Conservation (phyloP, 2,113 vertebrate genomes). For the Tursiops truncatus region DNA sequence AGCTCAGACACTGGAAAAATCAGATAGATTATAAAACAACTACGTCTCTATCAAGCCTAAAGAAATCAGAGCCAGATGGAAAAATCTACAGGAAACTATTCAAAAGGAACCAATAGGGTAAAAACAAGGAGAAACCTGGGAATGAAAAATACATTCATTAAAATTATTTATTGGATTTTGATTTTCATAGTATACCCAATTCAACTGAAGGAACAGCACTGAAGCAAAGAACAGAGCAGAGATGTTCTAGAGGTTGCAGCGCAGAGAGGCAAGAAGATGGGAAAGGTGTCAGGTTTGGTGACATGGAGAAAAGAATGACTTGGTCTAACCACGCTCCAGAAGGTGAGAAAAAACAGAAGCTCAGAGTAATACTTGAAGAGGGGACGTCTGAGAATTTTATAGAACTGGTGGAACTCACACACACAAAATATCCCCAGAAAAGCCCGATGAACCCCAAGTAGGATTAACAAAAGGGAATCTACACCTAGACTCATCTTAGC, state of each 20-base stretch:
- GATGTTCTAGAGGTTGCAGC: no score
- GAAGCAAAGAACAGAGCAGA: neutral
- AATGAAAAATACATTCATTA: neutral
- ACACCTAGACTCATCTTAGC: rapidly evolving
- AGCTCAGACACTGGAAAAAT: no score
- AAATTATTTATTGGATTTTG: no score
- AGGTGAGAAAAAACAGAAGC: neutral
- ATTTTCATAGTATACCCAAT: rapidly evolving
- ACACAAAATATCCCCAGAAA: neutral
- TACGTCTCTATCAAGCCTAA: no score
- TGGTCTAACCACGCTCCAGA: no score
- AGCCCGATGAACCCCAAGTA: neutral
- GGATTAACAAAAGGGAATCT: rapidly evolving
- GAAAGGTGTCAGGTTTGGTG: neutral
- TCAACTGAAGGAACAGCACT: neutral
- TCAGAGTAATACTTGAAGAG: no score
- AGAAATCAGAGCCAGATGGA: neutral
- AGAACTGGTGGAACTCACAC: neutral
- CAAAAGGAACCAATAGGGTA: neutral
- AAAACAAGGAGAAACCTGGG: neutral
- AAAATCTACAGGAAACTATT: no score
- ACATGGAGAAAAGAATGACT: rapidly evolving
- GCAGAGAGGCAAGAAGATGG: neutral
- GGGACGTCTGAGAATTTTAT: rapidly evolving
- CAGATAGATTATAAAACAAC: rapidly evolving